These are phyloP conservation scores for Baronia brevicornis DNA, from an alignment of 2,888 invertebrate species.

Conservation along the genomic window DNA sequence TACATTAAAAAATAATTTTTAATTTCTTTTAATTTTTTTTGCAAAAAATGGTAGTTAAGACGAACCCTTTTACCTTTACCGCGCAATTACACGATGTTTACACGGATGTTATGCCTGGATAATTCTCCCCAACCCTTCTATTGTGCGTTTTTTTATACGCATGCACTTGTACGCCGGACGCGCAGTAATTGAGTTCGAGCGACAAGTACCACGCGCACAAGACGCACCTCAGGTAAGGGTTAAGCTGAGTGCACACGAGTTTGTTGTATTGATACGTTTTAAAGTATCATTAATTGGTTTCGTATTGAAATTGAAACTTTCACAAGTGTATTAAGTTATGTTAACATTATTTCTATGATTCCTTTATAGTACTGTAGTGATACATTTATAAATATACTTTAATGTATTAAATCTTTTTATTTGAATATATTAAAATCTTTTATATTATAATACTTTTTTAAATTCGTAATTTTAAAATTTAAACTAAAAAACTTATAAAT, in stretches of 20 bases:
- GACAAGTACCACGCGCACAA: conserved; percentile 22
- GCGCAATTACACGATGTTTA: conserved; percentile 71
- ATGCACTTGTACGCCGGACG: conserved; percentile 56
- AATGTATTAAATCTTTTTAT: no score
- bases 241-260: conserved; percentile 18
- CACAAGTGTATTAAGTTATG: no score
- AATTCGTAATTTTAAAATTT: no score
- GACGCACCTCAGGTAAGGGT: conserved; percentile 30
- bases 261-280: not conserved
- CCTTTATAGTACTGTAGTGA: no score
- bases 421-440: no score
- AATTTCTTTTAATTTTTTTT: not conserved
- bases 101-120: conserved; percentile 63
- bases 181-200: conserved; percentile 39
- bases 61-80: conserved; percentile 58
- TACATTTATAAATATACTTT: no score
- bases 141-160: conserved; percentile 51
- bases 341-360: no score
- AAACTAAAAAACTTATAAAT: no score
- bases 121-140: conserved; percentile 64
- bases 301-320: not conserved
- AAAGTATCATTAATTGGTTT: not conserved
- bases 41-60: conserved; percentile 21
- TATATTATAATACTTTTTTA: no score
- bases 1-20: conserved; percentile 1